Evolutionary conservation across 1,140 invertebrate species (phyloP), one percentile per base, ranked within the genome.

Genomic region (Ptiloglossa arizonensis): DNA sequence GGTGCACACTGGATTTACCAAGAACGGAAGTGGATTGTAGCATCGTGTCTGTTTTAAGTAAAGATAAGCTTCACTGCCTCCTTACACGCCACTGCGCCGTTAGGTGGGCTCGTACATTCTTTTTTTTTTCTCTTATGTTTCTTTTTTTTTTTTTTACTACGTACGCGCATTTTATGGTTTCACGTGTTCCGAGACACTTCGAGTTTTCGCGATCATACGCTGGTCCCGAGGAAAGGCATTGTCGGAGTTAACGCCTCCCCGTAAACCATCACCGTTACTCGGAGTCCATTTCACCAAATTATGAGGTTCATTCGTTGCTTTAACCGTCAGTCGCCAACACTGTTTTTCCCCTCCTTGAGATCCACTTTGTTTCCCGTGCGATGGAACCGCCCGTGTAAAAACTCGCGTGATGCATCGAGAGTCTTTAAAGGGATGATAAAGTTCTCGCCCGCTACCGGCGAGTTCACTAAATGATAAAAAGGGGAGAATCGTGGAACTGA

Each of bases 261-360:
- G 70, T 73, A 73, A 73, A 73, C 13, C 59, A 64, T 64, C 70
- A 50, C 3, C 44, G 17, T 38, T 72, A 48, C 70, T 32, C 11
- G 6, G 59, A 73, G 70, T 64, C 24, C 46, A 52, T 73, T 73
- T 29, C 46, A 50, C 32, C 59, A 64, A 73, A 73, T 73, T 73
- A 73, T 52, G 46, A 52, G 32, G 32, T 5, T 22, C 44, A 38
- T 72, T 52, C 57, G 57, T 71, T 22, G 56, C 29, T 22, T 32
- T 35, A 38, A 22, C 29, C 48, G 22, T 67, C 64, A 48, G 35
- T 44, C 24, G 57, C 44, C 62, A 13, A 24, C 15, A 29, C 50
- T 35, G 52, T 56, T 54, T 54, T 38, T 48, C 22, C 17, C 24
- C 13, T 38, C n/a, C 32, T 13, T n/a, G 32, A 27, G 27, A 52